Evolutionary conservation across 2,888 invertebrate genomes (phyloP), one percentile per base, ranked within the genome.

Genomic region (Phengaris arion): DNA sequence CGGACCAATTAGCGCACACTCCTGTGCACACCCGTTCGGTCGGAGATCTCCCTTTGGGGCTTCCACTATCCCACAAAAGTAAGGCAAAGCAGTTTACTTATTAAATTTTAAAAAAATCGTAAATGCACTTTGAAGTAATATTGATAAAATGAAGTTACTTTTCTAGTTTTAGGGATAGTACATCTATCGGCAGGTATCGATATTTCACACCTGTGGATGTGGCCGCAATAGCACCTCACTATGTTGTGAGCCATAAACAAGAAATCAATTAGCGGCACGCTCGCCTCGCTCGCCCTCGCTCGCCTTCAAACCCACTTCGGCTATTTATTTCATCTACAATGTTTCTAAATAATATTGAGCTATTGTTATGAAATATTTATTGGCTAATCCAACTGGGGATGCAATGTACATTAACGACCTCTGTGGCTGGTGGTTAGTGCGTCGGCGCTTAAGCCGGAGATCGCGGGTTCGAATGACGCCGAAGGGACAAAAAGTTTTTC

Each of bases 161-260:
- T 57, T 15, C 15, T 15, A 15, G 7, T 15, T 15, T 15, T n/a
- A 57, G 57, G 57, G 57, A 57, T 15, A n/a, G 7, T 2, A 57
- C n/a, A 22, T 22, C 22, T 8, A 48, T 48, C 57, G 15, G 15
- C 57, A 9, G 57, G 15, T 15, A 69, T 1, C 69, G 51, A 10
- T 51, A 10, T 46, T 48, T 69, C 51, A 10, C 69, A 69, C 69
- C 69, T 69, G 69, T 69, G 69, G 69, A 69, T 15, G 48, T 70
- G 8, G 52, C 22, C 10, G 6, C 22, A 10, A 35, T 35, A 48
- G 69, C n/a, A n/a, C n/a, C n/a, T n/a, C 52, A 46, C 15, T 6
- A 12, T 68, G 45, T 22, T 52, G 35, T 70, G 52, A 10, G 70
- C 70, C 51, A 70, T 70, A 70, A 70, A 70, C 70, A 51, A 70